Percentiles rank a stretch among this genome's conserved stretches.
Evolutionary conservation across 2,888 invertebrate species (phyloP).

Genomic region (Alcis repandata): DNA sequence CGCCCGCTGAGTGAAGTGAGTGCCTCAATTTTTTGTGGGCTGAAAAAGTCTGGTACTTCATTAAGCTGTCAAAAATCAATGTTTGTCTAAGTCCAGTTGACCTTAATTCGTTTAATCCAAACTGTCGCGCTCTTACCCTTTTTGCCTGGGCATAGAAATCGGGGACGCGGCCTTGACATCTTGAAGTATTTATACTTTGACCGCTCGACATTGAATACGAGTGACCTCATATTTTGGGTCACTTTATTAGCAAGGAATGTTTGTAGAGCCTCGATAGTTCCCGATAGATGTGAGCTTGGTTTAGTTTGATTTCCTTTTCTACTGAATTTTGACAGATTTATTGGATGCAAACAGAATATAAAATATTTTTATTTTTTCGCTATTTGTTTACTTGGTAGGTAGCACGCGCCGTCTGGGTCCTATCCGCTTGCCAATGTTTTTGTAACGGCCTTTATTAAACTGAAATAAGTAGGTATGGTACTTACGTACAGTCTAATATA

Average conservation of each 20-base stretch:
- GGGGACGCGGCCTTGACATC: constrained; percentile 41
- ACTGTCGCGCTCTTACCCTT: constrained; percentile 23
- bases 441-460: background rate
- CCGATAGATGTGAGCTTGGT: constrained; percentile 23
- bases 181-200: constrained; percentile 38
- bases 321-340: constrained; percentile 18
- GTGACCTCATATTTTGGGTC: constrained; percentile 35
- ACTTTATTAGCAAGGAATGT: constrained; percentile 28
- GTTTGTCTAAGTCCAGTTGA: constrained; percentile 40
- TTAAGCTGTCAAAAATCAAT: constrained; percentile 33
- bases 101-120: constrained; percentile 44
- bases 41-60: constrained; percentile 21
- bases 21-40: constrained; percentile 14
- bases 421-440: background rate
- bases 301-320: constrained; percentile 10
- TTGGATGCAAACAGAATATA: constrained; percentile 9
- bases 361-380: background rate
- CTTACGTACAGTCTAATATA: too few relatives aligned
- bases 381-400: background rate
- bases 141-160: constrained; percentile 29
- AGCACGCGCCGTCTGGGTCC: background rate
- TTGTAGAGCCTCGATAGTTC: constrained; percentile 25
- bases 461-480: too few relatives aligned
- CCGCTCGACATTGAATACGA: constrained; percentile 38
- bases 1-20: constrained; percentile 16